Conservation (phyloP, 1,140 invertebrate genomes). For the Drosophila eugracilis region DNA sequence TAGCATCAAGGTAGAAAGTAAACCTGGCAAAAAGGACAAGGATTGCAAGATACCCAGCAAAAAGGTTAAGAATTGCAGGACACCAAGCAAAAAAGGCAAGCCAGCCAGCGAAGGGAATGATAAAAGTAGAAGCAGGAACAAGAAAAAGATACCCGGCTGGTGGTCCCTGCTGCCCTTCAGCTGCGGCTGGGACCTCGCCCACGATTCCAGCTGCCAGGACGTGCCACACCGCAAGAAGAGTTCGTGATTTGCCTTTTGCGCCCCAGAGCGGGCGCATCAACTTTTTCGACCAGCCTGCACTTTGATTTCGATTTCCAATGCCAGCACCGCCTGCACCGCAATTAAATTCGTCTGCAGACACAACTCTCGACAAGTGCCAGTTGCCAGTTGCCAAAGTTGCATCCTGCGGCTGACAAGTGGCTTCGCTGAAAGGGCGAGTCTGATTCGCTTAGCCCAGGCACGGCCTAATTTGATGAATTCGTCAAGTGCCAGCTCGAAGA, state of each 20-base stretch:
- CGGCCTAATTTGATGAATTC: slow-evolving; percentile 60
- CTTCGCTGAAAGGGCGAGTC: background rate
- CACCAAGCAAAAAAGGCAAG: background rate
- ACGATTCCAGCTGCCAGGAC: slow-evolving; percentile 19
- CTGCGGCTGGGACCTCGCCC: slow-evolving; percentile 10
- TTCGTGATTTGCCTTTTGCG: slow-evolving; percentile 24
- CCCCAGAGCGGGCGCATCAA: background rate
- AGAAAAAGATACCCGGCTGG: slow-evolving; percentile 1
- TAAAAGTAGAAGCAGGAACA: background rate
- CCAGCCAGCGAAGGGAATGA: background rate
- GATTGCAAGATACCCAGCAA: background rate
- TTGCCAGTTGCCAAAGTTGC: slow-evolving; percentile 29
- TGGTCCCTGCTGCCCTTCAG: slow-evolving; percentile 32
- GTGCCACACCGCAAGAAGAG: slow-evolving; percentile 3
- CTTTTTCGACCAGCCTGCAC: slow-evolving; percentile 27
- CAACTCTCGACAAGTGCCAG: slow-evolving; percentile 23
- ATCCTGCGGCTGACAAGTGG: slow-evolving; percentile 23
- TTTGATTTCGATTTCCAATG: slow-evolving; percentile 48
- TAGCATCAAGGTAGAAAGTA: background rate
- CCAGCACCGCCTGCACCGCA: slow-evolving; percentile 22
- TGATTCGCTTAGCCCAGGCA: slow-evolving; percentile 13
- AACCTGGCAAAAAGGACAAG: too few species aligned
- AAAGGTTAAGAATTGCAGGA: background rate
- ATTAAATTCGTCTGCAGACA: slow-evolving; percentile 48
- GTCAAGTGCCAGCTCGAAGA: slow-evolving; percentile 51